Base-by-base conservation (phyloP, 2,888 invertebrate species). In the Latrodectus hesperus region DNA sequence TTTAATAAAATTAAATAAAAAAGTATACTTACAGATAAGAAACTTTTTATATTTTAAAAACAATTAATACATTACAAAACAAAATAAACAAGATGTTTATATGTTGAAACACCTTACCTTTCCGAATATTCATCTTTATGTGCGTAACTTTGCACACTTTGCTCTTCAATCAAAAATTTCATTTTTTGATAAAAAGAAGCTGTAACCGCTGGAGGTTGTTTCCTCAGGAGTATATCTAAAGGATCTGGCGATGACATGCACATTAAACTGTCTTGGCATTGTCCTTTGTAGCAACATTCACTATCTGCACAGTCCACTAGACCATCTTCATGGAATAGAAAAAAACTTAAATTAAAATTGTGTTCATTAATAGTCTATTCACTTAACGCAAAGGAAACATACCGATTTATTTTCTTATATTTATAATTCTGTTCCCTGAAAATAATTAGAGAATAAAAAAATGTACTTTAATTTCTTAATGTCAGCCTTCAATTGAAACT, bases 151-250 rank as follows among this genome's bases (percentile, higher is more conserved):
- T 99, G 99, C 79, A 99, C 95, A 92, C 98, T 98, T 92, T 98
- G 98, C 92, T 98, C 98, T 93, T 99, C 99, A 90, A 99, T 98
- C 90, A 99, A 94, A 94, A 99, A 99, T 92, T 97, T 97, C 97
- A 99, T 98, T 91, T 98, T 95, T 92, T 99, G 98, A 92, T 98
- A 99, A 94, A 99, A 99, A 1, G 98, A 98, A 0, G 99, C 98
- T 0, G 98, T 99, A 91, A 98, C 97, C 49, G 97, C 97, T 4
- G 98, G 98, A 0, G 99, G 98, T 92, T 99, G 98, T 93, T 98
- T 98, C 84, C 98, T 94, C 73, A 99, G 94, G 17, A 99, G 94
- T 90, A 99, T 98, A 92, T 99, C 98, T 89, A 97, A 96, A 10
- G 99, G 99, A 91, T 98, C 98, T 2, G 98, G 97, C 0, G 98